These are phyloP conservation scores for Zhuqinia jingwanae DNA, from an alignment of 2,888 invertebrate species.

Conservation along the genomic window DNA sequence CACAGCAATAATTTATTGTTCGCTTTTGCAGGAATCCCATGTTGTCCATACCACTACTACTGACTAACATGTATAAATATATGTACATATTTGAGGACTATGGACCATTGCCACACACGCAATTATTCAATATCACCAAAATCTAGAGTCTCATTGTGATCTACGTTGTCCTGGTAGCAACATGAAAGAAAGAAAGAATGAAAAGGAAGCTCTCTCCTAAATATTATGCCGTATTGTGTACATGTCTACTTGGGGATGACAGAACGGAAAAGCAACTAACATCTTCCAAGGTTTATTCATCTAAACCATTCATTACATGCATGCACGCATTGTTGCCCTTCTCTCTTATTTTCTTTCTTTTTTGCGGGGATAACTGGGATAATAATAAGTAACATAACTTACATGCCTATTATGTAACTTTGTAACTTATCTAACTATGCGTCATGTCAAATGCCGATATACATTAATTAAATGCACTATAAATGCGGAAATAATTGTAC, in stretches of 20 bases:
- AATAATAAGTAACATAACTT: too few species aligned
- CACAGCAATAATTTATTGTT: not conserved
- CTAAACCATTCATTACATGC: not conserved
- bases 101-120: not conserved
- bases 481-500: not conserved
- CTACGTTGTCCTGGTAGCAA: not conserved
- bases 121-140: slow-evolving; percentile 40
- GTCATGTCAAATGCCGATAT: too few species aligned
- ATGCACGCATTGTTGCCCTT: too few species aligned
- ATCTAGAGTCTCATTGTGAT: not conserved
- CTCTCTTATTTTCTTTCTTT: not conserved
- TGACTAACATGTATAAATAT: too few species aligned
- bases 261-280: slow-evolving; percentile 22
- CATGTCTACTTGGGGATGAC: not conserved
- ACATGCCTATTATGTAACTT: too few species aligned
- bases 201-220: not conserved
- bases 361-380: too few species aligned
- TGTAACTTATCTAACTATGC: not conserved
- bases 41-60: not conserved
- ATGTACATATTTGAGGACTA: not conserved
- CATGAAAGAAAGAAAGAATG: not conserved
- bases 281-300: slow-evolving; percentile 21
- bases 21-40: not conserved
- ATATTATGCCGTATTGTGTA: not conserved
- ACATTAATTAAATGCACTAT: not conserved